phyloP scores from a whole-genome alignment of 1,140 invertebrate species.

The Leptonema lineaticorne region DNA sequence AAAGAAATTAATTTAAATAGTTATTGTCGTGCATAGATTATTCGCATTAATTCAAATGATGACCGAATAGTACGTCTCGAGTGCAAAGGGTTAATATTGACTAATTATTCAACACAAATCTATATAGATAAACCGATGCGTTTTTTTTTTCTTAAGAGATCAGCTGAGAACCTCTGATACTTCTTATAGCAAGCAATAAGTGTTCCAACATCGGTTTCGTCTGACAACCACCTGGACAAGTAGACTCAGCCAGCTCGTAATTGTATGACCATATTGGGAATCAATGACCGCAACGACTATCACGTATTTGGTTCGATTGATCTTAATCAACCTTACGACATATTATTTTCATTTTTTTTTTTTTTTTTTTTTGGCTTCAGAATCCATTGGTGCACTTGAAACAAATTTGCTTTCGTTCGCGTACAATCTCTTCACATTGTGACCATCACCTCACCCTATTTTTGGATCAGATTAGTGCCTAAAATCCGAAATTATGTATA shows the following conservation, averaged over 20 bases:
- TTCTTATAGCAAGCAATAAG: too few species aligned
- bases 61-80: too few species aligned
- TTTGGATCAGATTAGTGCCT: too few species aligned
- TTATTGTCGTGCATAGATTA: too few species aligned
- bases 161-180: background rate
- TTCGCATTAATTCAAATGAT: too few species aligned
- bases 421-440: background rate
- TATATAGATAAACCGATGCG: too few species aligned
- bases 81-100: too few species aligned
- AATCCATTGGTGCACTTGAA: background rate
- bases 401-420: background rate
- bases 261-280: conserved; percentile 29
- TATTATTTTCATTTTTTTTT: background rate
- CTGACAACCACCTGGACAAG: conserved; percentile 15
- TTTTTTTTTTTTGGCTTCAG: background rate
- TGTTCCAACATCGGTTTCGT: too few species aligned
- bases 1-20: too few species aligned
- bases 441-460: background rate
- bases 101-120: too few species aligned
- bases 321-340: conserved; percentile 27
- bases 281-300: background rate
- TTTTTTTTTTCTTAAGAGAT: too few species aligned
- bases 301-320: conserved; percentile 27
- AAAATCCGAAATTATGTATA: too few species aligned
- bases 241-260: conserved; percentile 16